Evolutionary conservation across 2,797 vertebrate genomes (phyloP).

Genomic region (Platyrinchus mystaceus): DNA sequence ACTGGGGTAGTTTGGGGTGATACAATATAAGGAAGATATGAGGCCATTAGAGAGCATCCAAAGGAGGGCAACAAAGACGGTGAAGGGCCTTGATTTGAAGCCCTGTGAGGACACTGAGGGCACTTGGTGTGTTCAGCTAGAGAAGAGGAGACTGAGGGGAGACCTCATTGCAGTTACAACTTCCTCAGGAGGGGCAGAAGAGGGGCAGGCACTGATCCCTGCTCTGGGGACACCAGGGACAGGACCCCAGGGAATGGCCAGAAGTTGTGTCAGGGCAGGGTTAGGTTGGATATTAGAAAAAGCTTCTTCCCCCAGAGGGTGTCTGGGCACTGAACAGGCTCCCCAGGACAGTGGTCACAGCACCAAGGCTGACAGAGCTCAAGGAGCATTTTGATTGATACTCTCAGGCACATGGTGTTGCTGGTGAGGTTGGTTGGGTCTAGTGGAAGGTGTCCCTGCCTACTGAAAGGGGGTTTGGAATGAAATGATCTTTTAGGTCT

Average conservation of each 20-base stretch:
- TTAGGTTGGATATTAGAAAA: neutral
- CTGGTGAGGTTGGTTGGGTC: neutral
- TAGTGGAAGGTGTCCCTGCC: neutral
- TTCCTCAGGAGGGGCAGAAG: neutral
- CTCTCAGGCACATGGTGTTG: neutral
- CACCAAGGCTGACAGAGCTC: neutral
- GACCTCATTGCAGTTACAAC: neutral
- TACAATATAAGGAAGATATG: too few species aligned
- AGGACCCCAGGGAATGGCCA: too few species aligned
- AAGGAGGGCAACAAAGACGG: too few species aligned
- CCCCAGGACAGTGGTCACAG: neutral
- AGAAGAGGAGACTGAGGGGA: neutral
- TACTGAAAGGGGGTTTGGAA: neutral
- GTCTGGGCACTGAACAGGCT: neutral
- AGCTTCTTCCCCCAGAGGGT: neutral
- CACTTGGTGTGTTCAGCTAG: neutral
- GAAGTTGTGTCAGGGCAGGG: too few species aligned
- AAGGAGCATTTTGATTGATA: neutral
- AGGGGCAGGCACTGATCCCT: neutral
- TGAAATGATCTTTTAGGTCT: neutral
- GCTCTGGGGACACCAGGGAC: too few species aligned
- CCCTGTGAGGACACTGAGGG: too few species aligned
- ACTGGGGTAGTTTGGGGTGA: too few species aligned
- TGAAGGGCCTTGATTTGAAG: too few species aligned
- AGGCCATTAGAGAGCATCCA: too few species aligned